A percentile compares a stretch with the other conserved stretches of the same genome.
Evolutionary conservation across 2,888 invertebrate genomes (phyloP).

Genomic region (Ariolimax columbianus): DNA sequence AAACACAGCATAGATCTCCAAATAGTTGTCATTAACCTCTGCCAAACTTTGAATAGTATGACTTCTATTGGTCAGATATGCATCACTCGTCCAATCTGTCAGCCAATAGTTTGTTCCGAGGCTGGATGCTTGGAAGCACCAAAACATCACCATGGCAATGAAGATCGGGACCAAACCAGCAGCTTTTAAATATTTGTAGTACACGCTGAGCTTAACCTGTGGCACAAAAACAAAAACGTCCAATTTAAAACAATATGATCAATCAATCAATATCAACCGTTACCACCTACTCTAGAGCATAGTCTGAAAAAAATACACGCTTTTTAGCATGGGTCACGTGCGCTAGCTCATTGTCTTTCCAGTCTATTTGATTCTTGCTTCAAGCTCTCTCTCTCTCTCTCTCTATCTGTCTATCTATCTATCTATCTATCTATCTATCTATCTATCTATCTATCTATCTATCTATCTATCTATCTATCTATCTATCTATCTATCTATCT

Average conservation of each 20-base stretch:
- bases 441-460: no score
- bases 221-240: background rate
- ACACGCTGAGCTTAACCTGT: slow-evolving; percentile 46
- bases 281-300: no score
- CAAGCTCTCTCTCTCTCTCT: no score
- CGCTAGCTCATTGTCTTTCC: no score
- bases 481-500: no score
- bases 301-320: no score
- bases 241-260: background rate
- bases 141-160: slow-evolving; percentile 40
- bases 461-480: no score
- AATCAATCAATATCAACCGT: no score
- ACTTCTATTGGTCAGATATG: slow-evolving; percentile 56
- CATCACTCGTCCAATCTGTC: slow-evolving; percentile 76
- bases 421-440: no score
- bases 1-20: slow-evolving; percentile 40
- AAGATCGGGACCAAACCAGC: slow-evolving; percentile 42
- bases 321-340: no score
- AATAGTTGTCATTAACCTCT: slow-evolving; percentile 39
- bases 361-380: no score
- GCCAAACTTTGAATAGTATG: slow-evolving; percentile 17
- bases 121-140: slow-evolving; percentile 66
- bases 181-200: slow-evolving; percentile 50
- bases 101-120: slow-evolving; percentile 76
- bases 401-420: no score